Base-by-base conservation (phyloP, 2,113 vertebrate genomes). In the Collichthys lucidus region DNA sequence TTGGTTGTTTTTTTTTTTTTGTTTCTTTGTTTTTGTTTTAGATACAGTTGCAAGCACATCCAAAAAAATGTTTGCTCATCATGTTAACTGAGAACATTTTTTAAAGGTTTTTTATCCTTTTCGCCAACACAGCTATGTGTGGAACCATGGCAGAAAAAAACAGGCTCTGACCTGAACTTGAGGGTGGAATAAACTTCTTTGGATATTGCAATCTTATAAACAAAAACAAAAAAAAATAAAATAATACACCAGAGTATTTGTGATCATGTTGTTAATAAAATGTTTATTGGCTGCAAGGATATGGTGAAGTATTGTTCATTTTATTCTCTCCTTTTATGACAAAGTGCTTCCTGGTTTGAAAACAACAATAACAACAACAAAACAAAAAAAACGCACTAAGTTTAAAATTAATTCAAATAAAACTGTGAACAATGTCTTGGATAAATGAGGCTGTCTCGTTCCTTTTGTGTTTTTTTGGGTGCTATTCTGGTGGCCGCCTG, bases 191-290 rank as follows among this genome's bases (percentile, higher is more conserved):
- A 93, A 87, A 88, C 79, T 85, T 93, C 84, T 94, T 93, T 92
- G 89, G 88, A 94, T 95, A 92, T 88, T 91, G 86, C 86, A 87
- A 93, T 83, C 88, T 91, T 96, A 95, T 94, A 82, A 95, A 85
- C 61, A 69, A 74, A 74, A 64, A 78, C 55, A 62, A 63, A 67
- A 74, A 84, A 71, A 81, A 74, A 91, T 91, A 90, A 40, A 93
- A 94, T 94, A 90, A 93, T 93, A 91, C 93, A 93, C 83, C 86
- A 87, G 93, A 96, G 95, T 96, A 95, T 96, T 95, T 96, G 96
- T 98, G 97, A 97, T 96, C 95, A 96, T 97, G 95, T 96, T 96
- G 90, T 93, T 97, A 97, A 98, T 97, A 97, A 98, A 98, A 94
- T 94, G 96, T 97, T 96, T 96, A 96, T 97, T 96, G 96, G 97